Conservation (phyloP, 1,140 invertebrate genomes). For the Trichonephila inaurata region DNA sequence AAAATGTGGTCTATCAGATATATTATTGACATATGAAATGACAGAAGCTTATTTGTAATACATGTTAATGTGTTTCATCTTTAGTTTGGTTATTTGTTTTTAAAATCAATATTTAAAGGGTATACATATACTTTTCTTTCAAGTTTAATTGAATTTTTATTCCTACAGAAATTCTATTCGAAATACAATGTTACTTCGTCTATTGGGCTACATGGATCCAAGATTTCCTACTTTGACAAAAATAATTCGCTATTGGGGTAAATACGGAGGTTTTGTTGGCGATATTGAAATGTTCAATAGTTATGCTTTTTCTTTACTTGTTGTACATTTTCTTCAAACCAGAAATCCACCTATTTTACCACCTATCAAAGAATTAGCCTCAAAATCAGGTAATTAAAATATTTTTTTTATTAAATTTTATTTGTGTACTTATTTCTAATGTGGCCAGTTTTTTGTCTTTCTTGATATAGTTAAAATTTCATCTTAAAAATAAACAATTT, state of each 20-base stretch:
- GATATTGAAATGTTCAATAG: slow-evolving; percentile 74
- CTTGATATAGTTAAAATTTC: no score
- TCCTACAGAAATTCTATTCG: slow-evolving; percentile 55
- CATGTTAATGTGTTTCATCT: no score
- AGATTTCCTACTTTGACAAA: slow-evolving; percentile 51
- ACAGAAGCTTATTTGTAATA: no score
- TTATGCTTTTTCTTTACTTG: slow-evolving; percentile 63
- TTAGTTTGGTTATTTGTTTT: no score
- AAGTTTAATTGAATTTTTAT: neutral
- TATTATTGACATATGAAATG: no score
- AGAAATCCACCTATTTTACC: slow-evolving; percentile 61
- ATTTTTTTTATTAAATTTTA: no score
- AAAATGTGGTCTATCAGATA: no score
- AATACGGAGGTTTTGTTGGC: slow-evolving; percentile 75
- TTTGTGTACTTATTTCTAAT: no score
- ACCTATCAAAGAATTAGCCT: slow-evolving; percentile 40
- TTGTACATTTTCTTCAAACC: slow-evolving; percentile 68
- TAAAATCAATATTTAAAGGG: no score
- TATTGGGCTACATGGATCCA: slow-evolving; percentile 56
- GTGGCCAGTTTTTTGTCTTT: no score
- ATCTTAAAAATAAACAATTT: no score
- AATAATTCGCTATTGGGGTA: slow-evolving; percentile 69
- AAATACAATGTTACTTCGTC: slow-evolving; percentile 58
- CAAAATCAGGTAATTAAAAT: slow-evolving; percentile 49
- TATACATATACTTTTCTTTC: neutral